Conservation (phyloP, 2,113 vertebrate genomes). For the Monopterus albus region DNA sequence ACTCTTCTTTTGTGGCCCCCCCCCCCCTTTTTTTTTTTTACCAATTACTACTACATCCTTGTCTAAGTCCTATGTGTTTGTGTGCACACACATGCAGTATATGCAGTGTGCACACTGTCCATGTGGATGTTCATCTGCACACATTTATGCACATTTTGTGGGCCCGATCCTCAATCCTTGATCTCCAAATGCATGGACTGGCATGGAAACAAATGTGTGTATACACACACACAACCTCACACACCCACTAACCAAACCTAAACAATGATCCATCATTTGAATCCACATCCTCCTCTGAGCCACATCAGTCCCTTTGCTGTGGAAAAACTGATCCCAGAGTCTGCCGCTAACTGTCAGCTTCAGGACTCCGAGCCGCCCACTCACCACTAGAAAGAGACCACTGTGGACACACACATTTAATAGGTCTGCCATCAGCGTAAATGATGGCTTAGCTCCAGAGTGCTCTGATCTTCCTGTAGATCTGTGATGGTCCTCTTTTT, state of each 20-base stretch:
- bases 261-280: conserved; percentile 81
- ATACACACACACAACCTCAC: conserved; percentile 19
- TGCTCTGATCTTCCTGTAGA: conserved; percentile 70
- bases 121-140: conserved; percentile 54
- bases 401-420: conserved; percentile 76
- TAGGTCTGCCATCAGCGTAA: conserved; percentile 73
- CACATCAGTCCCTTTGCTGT: conserved; percentile 80
- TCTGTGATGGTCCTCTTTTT: conserved; percentile 56
- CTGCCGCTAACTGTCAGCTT: conserved; percentile 77
- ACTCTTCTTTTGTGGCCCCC: too few relatives aligned
- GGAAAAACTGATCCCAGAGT: conserved; percentile 79
- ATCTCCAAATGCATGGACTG: conserved; percentile 39
- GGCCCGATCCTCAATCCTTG: conserved; percentile 34
- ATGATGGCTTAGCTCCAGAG: conserved; percentile 65
- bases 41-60: not conserved
- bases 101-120: conserved; percentile 16
- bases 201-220: conserved; percentile 65
- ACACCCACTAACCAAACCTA: conserved; percentile 65
- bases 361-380: conserved; percentile 70
- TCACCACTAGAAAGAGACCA: conserved; percentile 84
- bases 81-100: not conserved
- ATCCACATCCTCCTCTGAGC: conserved; percentile 81
- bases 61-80: not conserved
- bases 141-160: conserved; percentile 30
- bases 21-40: too few relatives aligned